These are phyloP conservation scores for Copidosoma aretas DNA, from an alignment of 2,888 invertebrate species.

Conservation along the genomic window DNA sequence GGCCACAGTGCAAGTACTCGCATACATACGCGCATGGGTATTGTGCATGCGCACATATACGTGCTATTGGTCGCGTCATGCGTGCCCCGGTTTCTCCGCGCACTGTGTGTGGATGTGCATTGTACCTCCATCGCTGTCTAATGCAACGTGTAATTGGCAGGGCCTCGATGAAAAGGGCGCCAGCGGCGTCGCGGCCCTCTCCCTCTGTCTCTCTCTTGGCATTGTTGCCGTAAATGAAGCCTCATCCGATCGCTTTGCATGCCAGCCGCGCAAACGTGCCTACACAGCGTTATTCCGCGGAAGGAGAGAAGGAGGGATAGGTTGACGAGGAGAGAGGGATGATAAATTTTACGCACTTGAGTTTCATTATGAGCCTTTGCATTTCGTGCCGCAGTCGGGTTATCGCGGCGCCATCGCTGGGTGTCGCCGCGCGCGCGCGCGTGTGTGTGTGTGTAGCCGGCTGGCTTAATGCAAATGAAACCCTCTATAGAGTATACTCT, in stretches of 20 bases:
- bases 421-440: background rate
- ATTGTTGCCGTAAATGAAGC: slow-evolving; percentile 31
- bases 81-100: background rate
- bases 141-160: slow-evolving; percentile 49
- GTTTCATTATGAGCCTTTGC: slow-evolving; percentile 27
- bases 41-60: background rate
- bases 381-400: slow-evolving; percentile 5
- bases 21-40: background rate
- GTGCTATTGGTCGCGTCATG: too few species aligned
- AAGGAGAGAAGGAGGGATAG: background rate
- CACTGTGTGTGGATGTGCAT: background rate
- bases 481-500: background rate
- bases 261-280: background rate
- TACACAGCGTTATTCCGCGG: background rate
- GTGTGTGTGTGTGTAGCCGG: too few species aligned
- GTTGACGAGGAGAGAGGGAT: background rate
- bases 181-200: background rate
- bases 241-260: slow-evolving; percentile 5
- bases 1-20: slow-evolving; percentile 12
- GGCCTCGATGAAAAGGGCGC: slow-evolving; percentile 29
- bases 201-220: background rate
- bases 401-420: slow-evolving; percentile 22
- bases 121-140: slow-evolving; percentile 48
- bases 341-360: slow-evolving; percentile 29
- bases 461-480: slow-evolving; percentile 13